A percentile compares a stretch with the other conserved stretches of the same genome.
Conservation (phyloP, 2,113 vertebrate genomes). For the Rallus limicola region DNA sequence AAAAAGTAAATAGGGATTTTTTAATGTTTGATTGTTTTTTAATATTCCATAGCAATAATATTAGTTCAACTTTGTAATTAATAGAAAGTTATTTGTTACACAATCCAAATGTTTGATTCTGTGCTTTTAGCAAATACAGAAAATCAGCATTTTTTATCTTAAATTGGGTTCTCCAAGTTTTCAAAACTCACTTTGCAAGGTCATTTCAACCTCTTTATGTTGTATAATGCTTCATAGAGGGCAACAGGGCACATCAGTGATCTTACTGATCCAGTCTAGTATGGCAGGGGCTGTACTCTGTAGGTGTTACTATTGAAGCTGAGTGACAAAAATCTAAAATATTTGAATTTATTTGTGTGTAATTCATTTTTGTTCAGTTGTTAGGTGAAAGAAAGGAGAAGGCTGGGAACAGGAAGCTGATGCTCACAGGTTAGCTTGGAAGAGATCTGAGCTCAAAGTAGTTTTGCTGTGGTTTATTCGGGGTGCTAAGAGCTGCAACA, state of each 20-base stretch:
- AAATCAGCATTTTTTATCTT: not conserved
- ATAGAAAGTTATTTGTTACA: not conserved
- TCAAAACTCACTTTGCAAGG: not conserved
- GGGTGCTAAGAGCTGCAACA: not conserved
- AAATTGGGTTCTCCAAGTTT: not conserved
- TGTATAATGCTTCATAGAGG: not conserved
- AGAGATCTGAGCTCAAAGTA: not conserved
- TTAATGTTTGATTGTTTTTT: not conserved
- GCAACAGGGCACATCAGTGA: not conserved
- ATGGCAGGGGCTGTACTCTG: not conserved
- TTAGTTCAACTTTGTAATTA: not conserved
- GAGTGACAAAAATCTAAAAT: not conserved
- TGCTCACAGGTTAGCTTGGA: not conserved
- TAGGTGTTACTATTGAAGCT: not conserved
- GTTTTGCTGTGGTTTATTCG: not conserved
- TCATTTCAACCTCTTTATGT: not conserved
- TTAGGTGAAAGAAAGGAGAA: not conserved
- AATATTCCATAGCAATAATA: not conserved
- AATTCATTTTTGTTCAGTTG: not conserved
- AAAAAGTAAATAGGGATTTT: not conserved
- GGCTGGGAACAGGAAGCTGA: not conserved
- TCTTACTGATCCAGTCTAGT: not conserved
- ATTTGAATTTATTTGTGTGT: not conserved
- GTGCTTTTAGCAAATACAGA: not conserved
- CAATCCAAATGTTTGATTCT: not conserved